Percentiles rank a stretch among this genome's conserved stretches.
These are phyloP conservation scores for Cyphomyrus discorhynchus DNA, from an alignment of 2,113 vertebrate genomes.

Conservation along the genomic window DNA sequence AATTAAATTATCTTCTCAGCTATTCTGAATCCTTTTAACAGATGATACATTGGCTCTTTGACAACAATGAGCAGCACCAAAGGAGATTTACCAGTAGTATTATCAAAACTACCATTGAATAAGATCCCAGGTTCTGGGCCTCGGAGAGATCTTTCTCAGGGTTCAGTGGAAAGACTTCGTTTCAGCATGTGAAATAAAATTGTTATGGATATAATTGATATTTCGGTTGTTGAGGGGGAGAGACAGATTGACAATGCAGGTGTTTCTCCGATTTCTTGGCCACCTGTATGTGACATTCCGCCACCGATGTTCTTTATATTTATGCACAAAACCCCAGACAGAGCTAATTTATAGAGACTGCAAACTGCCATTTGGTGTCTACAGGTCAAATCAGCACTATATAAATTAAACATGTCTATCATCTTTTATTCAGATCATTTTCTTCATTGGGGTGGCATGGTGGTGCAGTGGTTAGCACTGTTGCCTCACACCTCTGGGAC, in stretches of 20 bases:
- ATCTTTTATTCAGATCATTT: neutral
- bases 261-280: neutral
- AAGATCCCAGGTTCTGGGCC: neutral
- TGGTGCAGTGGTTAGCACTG: too few relatives aligned
- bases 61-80: neutral
- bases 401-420: neutral
- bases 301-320: neutral
- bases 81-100: neutral
- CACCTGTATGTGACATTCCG: accelerated
- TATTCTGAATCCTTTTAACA: neutral
- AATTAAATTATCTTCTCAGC: neutral
- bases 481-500: too few relatives aligned
- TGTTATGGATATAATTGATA: neutral
- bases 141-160: neutral
- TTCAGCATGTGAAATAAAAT: neutral
- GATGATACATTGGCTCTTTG: neutral
- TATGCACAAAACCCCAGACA: neutral
- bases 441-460: neutral
- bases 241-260: neutral
- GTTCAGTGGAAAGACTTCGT: neutral
- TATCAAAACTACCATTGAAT: neutral
- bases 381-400: neutral
- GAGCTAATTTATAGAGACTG: neutral
- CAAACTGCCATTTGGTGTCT: neutral
- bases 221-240: neutral